Evolutionary conservation across 2,797 vertebrate genomes (phyloP), one percentile per base, ranked within the genome.

Genomic region (Premnoplex brunnescens): DNA sequence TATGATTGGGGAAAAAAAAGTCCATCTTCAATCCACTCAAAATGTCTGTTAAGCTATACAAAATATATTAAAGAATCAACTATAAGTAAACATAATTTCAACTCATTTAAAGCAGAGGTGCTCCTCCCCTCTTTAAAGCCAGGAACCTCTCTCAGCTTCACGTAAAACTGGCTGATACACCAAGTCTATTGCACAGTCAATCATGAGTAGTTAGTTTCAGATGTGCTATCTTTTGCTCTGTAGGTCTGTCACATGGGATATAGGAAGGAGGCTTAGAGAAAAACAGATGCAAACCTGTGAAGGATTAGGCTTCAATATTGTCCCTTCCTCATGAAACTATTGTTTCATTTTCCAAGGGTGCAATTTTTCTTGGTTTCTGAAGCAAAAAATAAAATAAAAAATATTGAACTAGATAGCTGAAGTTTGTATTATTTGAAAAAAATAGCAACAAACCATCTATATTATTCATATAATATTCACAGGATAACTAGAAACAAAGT

Each of bases 1-100:
- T 95, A 94, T 80, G 79, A 83, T 43, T 46, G 30, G 51, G 32
- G 74, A 95, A 41, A 71, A 96, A 64, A 77, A 91, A 85, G 17
- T 34, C 37, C 48, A 89, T 64, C 62, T 97, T 96, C 59, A 93
- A 74, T 74, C 37, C 41, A 91, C 63, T 96, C 69, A 87, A 89
- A 83, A 71, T 58, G 7, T 44, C 41, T 75, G 16, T 36, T 64
- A 36, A 90, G 67, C 43, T 21, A 24, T 28, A 28, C 20, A 69
- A 95, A 78, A 78, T 36, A 60, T 23, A 54, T 27, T 56, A 78
- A 69, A 91, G 89, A 86, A 34, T 71, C 10, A 84, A 30, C 7
- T 56, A 22, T 26, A 86, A 62, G 15, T 54, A 75, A 88, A 83
- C 14, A 28, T 37, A 52, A 43, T 58, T 87, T 93, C 4, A 59